A percentile compares a stretch with the other conserved stretches of the same genome.
These are phyloP conservation scores for Eupleurogrammus muticus DNA, from an alignment of 2,797 vertebrate species.

Conservation along the genomic window DNA sequence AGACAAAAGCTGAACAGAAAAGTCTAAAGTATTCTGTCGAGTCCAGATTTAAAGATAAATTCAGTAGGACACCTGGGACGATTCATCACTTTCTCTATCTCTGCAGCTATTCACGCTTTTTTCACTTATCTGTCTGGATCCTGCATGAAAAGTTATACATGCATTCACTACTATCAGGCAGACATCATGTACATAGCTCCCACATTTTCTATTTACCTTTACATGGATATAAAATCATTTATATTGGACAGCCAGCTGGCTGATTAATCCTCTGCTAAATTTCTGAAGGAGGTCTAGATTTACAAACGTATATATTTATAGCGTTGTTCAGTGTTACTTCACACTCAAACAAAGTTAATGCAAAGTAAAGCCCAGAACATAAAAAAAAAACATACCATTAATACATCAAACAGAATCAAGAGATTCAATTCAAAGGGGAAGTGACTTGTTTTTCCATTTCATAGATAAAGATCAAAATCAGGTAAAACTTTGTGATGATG, in stretches of 20 bases:
- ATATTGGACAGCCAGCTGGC: neutral
- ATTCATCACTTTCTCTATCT: constrained; percentile 5
- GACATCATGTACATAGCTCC: neutral
- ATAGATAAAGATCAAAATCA: too few relatives aligned
- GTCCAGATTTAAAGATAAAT: neutral
- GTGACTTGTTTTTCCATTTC: too few relatives aligned
- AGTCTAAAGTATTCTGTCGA: neutral
- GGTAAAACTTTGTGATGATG: too few relatives aligned
- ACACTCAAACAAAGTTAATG: neutral
- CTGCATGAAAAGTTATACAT: constrained; percentile 8
- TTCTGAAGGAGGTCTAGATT: neutral
- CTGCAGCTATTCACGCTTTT: neutral
- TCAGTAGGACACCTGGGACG: constrained; percentile 10
- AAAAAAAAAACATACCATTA: neutral
- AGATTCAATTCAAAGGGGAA: too few relatives aligned
- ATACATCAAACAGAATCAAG: too few relatives aligned
- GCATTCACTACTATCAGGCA: neutral
- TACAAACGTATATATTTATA: neutral
- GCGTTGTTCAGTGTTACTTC: neutral
- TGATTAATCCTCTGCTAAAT: neutral
- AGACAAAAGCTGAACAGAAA: constrained; percentile 6
- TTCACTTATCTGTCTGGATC: neutral
- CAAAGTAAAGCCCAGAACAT: neutral
- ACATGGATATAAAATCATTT: too few relatives aligned
- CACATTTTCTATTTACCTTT: too few relatives aligned